Percentiles rank a stretch among this genome's conserved stretches.
Conservation (phyloP, 2,797 vertebrate species). For the Rhinogobio ventralis region DNA sequence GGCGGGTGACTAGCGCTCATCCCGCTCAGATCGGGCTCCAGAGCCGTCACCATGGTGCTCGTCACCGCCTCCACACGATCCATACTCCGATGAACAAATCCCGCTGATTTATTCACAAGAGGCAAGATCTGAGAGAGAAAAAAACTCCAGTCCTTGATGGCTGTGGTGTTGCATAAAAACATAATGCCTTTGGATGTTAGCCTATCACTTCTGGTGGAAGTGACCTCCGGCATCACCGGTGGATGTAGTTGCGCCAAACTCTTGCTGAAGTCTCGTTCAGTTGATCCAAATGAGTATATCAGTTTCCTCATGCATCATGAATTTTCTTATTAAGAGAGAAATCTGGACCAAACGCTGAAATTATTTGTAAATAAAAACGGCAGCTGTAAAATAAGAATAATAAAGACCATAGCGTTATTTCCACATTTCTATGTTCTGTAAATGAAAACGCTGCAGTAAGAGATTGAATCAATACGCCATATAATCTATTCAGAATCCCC, state of each 20-base stretch:
- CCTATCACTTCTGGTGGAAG: slow-evolving; percentile 27
- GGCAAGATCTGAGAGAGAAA: slow-evolving; percentile 88
- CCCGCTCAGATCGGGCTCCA: slow-evolving; percentile 80
- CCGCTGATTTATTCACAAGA: slow-evolving; percentile 84
- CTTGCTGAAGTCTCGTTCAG: slow-evolving; percentile 9
- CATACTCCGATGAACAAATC: slow-evolving; percentile 76
- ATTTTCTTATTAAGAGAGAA: background rate
- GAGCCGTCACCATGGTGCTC: slow-evolving; percentile 81
- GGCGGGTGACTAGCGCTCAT: slow-evolving; percentile 80
- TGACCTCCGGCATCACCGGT: slow-evolving; percentile 43
- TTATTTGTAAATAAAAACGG: too few relatives aligned
- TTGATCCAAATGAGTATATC: slow-evolving; percentile 4
- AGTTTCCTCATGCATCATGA: background rate
- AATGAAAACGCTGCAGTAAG: background rate
- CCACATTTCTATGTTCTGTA: background rate
- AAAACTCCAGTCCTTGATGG: slow-evolving; percentile 88
- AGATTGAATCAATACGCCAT: background rate
- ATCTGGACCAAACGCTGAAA: background rate
- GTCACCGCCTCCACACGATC: slow-evolving; percentile 81
- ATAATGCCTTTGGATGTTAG: slow-evolving; percentile 71
- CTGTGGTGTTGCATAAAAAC: slow-evolving; percentile 87
- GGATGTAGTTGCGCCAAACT: slow-evolving; percentile 38
- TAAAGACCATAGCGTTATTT: background rate
- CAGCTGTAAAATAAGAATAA: background rate
- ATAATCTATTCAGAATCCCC: background rate